These are phyloP conservation scores for Chamaetylas fuelleborni DNA, from an alignment of 2,113 vertebrate species.

Conservation along the genomic window DNA sequence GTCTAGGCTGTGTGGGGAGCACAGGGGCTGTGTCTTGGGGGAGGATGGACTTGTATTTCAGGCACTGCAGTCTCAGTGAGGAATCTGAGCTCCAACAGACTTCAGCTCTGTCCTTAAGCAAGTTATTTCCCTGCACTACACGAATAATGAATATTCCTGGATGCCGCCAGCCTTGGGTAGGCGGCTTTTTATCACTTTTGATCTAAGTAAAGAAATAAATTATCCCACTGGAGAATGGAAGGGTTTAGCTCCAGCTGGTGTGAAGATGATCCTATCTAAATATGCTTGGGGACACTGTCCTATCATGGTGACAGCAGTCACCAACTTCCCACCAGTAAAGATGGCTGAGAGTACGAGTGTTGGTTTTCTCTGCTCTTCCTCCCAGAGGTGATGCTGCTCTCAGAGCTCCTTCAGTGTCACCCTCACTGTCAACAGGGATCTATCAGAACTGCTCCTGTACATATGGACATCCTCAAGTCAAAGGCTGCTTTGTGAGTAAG, in stretches of 20 bases:
- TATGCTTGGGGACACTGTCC: neutral
- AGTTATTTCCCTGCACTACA: neutral
- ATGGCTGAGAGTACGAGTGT: rapidly evolving
- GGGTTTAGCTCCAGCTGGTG: neutral
- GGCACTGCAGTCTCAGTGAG: neutral
- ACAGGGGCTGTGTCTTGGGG: neutral
- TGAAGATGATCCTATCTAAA: neutral
- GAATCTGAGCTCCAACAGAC: neutral
- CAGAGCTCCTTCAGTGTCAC: neutral
- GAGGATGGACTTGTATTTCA: slow-evolving; percentile 37
- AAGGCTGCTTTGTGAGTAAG: neutral
- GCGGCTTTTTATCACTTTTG: slow-evolving; percentile 8
- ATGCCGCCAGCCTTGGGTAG: slow-evolving; percentile 11
- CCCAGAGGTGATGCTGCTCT: neutral
- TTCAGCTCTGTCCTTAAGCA: neutral
- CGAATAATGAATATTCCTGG: neutral
- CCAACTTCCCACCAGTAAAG: neutral
- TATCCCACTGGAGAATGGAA: neutral
- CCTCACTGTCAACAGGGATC: neutral
- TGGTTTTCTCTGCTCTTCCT: neutral
- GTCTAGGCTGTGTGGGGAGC: neutral
- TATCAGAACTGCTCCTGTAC: neutral
- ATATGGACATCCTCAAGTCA: neutral
- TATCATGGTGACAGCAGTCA: neutral
- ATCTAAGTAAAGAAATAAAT: slow-evolving; percentile 42